Conservation (phyloP, 2,888 invertebrate species). For the Tiliacea citrago region DNA sequence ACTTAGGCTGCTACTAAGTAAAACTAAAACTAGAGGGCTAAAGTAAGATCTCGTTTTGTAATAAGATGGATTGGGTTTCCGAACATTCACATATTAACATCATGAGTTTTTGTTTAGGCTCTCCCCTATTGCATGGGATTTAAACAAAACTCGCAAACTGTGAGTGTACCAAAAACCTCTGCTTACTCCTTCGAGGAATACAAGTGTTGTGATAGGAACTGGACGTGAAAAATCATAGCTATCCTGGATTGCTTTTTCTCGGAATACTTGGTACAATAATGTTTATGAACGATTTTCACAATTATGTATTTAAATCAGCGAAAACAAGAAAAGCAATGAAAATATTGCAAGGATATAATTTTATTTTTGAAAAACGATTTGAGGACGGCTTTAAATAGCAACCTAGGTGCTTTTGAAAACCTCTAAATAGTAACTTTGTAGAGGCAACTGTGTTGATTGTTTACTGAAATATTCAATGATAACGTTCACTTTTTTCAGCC, state of each 20-base stretch:
- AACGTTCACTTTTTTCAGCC: slow-evolving; percentile 2
- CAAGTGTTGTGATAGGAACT: background rate
- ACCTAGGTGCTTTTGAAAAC: background rate
- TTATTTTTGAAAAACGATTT: background rate
- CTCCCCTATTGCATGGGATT: background rate
- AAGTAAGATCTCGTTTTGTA: background rate
- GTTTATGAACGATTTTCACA: background rate
- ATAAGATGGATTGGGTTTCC: background rate
- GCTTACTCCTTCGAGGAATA: background rate
- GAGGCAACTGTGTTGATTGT: slow-evolving; percentile 27
- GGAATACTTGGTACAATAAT: background rate
- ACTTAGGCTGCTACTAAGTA: background rate
- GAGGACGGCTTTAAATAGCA: background rate
- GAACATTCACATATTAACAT: background rate
- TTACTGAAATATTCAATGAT: slow-evolving; percentile 30
- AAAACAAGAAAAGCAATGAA: slow-evolving; percentile 19
- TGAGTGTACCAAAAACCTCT: background rate
- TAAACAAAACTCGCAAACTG: background rate
- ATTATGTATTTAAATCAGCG: background rate
- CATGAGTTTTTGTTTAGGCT: background rate
- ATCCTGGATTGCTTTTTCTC: background rate
- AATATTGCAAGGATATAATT: background rate
- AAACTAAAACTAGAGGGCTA: background rate
- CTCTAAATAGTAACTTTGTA: background rate
- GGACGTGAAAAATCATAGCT: background rate